Evolutionary conservation across 1,140 invertebrate genomes (phyloP), one percentile per base, ranked within the genome.

Genomic region (Chrysopa pallens): DNA sequence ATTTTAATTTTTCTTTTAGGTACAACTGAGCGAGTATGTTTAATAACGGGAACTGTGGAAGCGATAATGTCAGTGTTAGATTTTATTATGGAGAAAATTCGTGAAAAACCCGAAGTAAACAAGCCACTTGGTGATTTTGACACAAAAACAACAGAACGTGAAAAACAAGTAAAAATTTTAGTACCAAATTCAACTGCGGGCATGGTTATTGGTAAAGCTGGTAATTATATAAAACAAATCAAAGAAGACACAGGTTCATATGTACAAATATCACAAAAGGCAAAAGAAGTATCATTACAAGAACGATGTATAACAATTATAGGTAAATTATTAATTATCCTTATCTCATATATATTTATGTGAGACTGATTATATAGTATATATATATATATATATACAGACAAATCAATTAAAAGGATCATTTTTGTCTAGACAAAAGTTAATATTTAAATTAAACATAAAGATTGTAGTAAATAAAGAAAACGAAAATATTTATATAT

Each of bases 191-290:
- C 87, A 45, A 97, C 93, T 11, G 94, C 93, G 48, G 94, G 94
- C 48, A 96, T 98, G 91, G 94, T 98, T 50, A 98, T 97, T 58
- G 94, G 94, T 49, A 98, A 98, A 66, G 90, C 81, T 45, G 94
- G 94, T 41, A 88, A 86, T 63, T 97, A 87, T 57, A 96, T 98
- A 52, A 96, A 96, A 66, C 91, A 96, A 67, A 92, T 98, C 52
- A 96, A 97, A 67, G 93, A 98, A 63, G 81, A 87, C 58, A 95
- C 85, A 56, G 90, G 92, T 48, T 93, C 92, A 46, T 96, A 95
- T 66, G 90, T 98, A 50, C 93, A 97, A 70, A 93, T 98, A 56
- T 97, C 91, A 55, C 93, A 97, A 64, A 98, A 98, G 66, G 89
- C 92, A 43, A 94, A 94, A 66, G 93, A 97, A 61, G 78, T 94